Evolutionary conservation across 37 sponge, comb jelly and placozoan genomes (phyloP).

Genomic region (Beroe forskalii): DNA sequence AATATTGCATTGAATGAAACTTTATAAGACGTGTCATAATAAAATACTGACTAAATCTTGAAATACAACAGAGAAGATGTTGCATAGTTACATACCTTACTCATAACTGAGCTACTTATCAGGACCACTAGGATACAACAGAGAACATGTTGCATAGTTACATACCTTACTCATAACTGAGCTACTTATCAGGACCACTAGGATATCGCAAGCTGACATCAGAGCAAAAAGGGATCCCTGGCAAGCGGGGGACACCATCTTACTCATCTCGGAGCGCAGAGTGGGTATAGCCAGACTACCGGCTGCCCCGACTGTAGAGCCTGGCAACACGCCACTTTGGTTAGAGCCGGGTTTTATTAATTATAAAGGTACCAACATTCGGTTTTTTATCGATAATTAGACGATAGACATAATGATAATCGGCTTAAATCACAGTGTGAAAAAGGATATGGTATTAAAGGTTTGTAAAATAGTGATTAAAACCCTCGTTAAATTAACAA

Average conservation of each 20-base stretch:
- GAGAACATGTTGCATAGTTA: too few species aligned
- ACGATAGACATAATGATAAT: neutral
- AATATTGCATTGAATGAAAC: too few species aligned
- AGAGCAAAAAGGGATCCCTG: constrained; percentile 62
- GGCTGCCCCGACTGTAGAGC: constrained; percentile 26
- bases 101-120: constrained; percentile 40
- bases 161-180: constrained; percentile 35
- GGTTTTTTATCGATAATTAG: neutral
- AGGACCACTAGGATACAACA: neutral
- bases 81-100: neutral
- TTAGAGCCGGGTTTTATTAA: too few species aligned
- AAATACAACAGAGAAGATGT: too few species aligned
- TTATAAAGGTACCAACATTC: too few species aligned
- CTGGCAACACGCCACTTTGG: neutral
- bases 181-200: constrained; percentile 12
- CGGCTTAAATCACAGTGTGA: neutral
- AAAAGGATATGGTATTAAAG: too few species aligned
- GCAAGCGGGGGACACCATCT: constrained; percentile 14
- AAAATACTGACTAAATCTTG: too few species aligned
- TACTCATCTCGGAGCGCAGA: constrained; percentile 60
- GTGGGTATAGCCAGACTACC: constrained; percentile 40
- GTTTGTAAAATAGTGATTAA: too few species aligned
- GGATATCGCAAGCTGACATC: neutral
- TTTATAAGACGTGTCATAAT: too few species aligned
- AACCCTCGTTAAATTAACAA: too few species aligned